Conservation (phyloP, 2,888 invertebrate species). For the Himalopsyche tibetana region DNA sequence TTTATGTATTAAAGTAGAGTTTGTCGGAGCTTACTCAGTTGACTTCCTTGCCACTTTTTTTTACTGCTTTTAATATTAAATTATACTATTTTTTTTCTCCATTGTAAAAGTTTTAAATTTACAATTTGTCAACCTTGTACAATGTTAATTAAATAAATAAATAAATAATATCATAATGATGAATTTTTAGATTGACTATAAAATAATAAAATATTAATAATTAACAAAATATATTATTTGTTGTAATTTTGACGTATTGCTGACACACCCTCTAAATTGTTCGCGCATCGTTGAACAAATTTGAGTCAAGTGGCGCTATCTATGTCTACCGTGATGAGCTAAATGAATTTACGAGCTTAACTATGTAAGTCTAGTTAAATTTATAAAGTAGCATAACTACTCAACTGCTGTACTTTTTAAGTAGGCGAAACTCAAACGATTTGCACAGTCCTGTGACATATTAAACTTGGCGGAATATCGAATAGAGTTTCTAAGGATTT, state of each 20-base stretch:
- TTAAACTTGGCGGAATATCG: too few species aligned
- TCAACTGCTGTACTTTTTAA: background rate
- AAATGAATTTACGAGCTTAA: slow-evolving; percentile 23
- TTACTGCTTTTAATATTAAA: too few species aligned
- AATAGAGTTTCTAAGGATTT: too few species aligned
- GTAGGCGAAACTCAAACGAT: slow-evolving; percentile 6
- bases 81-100: too few species aligned
- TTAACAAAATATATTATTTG: background rate
- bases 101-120: too few species aligned
- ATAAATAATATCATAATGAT: too few species aligned
- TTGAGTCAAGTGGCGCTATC: slow-evolving; percentile 26
- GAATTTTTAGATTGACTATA: too few species aligned
- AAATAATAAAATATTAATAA: background rate
- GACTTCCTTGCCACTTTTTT: too few species aligned
- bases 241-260: background rate
- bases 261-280: background rate
- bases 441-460: background rate
- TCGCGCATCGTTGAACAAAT: slow-evolving; percentile 9
- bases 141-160: too few species aligned
- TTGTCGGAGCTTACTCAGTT: too few species aligned
- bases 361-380: background rate
- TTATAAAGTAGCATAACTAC: background rate
- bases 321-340: background rate
- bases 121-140: too few species aligned
- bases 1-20: too few species aligned